Percentiles rank a stretch among this genome's conserved stretches.
These are phyloP conservation scores for Nemotelus nigrinus DNA, from an alignment of 2,888 invertebrate species.

Conservation along the genomic window DNA sequence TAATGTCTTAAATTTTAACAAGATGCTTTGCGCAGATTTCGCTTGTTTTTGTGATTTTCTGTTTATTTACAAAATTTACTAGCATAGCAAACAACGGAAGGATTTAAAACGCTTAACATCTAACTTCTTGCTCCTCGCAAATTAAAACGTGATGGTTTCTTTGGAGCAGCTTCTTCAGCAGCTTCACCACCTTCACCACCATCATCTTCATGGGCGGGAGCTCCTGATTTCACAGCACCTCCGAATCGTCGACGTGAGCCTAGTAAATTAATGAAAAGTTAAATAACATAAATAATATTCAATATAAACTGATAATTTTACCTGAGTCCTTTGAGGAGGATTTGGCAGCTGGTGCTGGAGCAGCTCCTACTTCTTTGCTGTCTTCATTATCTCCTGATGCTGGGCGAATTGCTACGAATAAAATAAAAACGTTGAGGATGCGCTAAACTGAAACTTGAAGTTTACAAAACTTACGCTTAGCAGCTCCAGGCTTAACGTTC, in stretches of 20 bases:
- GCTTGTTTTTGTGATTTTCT: conserved; percentile 39
- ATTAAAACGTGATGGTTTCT: conserved; percentile 60
- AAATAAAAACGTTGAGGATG: not conserved
- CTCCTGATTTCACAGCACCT: conserved; percentile 12
- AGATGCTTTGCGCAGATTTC: conserved; percentile 28
- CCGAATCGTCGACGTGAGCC: conserved; percentile 45
- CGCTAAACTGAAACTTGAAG: not conserved
- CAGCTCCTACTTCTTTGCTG: conserved; percentile 56
- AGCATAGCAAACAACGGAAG: conserved; percentile 42
- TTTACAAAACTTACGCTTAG: conserved; percentile 48
- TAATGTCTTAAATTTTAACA: conserved; percentile 36
- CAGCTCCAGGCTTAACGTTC: conserved; percentile 72
- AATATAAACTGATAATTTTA: not conserved
- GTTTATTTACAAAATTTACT: conserved; percentile 46
- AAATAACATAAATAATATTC: not conserved
- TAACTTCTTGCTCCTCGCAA: conserved; percentile 56
- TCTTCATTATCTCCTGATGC: conserved; percentile 54
- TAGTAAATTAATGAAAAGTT: not conserved
- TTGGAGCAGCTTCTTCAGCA: conserved; percentile 58
- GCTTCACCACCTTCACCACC: conserved; percentile 53
- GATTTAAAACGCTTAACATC: conserved; percentile 26
- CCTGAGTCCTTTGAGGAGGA: conserved; percentile 43
- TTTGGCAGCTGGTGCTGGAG: conserved; percentile 56
- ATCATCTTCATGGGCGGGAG: conserved; percentile 17
- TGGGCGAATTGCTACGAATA: conserved; percentile 32